Evolutionary conservation across 2,888 invertebrate genomes (phyloP).

Genomic region (Xestia ashworthii): DNA sequence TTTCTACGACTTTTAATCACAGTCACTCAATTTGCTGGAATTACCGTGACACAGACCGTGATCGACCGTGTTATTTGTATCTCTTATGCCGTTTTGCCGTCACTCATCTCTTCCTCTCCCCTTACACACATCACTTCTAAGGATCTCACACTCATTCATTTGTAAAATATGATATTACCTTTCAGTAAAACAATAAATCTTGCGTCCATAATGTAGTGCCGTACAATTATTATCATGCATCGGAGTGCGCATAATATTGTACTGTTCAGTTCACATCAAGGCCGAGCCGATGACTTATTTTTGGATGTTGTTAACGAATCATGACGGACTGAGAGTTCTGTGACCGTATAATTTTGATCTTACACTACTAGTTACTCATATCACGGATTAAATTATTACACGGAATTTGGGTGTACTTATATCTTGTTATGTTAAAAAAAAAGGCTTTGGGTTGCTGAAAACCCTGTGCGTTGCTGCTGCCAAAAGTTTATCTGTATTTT

Average conservation of each 20-base stretch:
- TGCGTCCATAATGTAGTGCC: conserved; percentile 1
- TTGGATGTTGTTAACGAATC: conserved; percentile 58
- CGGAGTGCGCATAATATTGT: conserved; percentile 41
- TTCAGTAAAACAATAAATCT: conserved; percentile 40
- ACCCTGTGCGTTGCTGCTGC: not conserved
- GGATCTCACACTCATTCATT: conserved; percentile 10
- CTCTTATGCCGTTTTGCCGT: not conserved
- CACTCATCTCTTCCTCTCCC: not conserved
- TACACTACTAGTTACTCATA: conserved; percentile 30
- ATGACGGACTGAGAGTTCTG: conserved; percentile 52
- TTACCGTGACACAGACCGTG: too few relatives aligned
- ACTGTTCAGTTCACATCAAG: conserved; percentile 55
- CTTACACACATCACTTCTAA: not conserved
- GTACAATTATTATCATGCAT: conserved; percentile 39
- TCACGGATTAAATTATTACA: conserved; percentile 33
- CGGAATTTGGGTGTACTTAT: not conserved
- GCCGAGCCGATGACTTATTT: conserved; percentile 63
- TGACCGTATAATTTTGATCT: conserved; percentile 58
- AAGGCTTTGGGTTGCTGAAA: not conserved
- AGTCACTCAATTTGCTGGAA: not conserved
- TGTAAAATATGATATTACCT: conserved; percentile 22
- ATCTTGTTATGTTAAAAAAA: not conserved
- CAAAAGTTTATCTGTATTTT: not conserved
- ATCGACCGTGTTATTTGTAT: not conserved
- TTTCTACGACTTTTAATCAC: not conserved